Percentiles rank a stretch among this genome's conserved stretches.
These are phyloP conservation scores for Apodemus agrarius DNA, from an alignment of 2,797 vertebrate genomes.

Conservation along the genomic window DNA sequence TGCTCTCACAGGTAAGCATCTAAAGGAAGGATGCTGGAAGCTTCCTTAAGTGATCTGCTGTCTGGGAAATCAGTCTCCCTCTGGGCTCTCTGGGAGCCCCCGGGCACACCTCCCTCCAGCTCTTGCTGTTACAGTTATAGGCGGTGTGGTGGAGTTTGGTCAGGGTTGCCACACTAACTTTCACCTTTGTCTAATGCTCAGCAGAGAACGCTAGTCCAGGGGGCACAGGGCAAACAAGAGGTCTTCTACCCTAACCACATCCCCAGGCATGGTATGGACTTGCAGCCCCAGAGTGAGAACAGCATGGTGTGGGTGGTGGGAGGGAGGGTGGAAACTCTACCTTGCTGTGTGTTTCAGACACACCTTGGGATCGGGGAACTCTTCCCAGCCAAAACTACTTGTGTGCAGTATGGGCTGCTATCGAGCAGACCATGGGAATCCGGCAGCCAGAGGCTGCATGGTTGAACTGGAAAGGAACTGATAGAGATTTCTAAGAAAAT, in stretches of 20 bases:
- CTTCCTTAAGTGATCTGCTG: not conserved
- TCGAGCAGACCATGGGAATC: not conserved
- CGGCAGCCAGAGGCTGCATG: rapidly evolving
- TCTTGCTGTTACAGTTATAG: too few relatives aligned
- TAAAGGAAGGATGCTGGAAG: not conserved
- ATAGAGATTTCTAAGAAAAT: not conserved
- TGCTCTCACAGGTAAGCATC: not conserved
- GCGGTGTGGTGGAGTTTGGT: not conserved
- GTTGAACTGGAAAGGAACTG: not conserved
- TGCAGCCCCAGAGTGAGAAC: not conserved
- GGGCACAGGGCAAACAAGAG: not conserved
- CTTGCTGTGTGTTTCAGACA: not conserved
- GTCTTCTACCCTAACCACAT: not conserved
- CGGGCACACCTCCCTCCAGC: too few relatives aligned
- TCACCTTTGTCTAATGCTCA: not conserved
- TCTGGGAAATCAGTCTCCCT: not conserved
- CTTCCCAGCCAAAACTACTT: not conserved
- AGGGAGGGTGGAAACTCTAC: not conserved
- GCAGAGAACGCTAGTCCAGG: not conserved
- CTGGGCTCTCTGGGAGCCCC: not conserved
- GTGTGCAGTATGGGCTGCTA: not conserved
- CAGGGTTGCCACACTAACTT: not conserved
- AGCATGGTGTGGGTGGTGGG: not conserved
- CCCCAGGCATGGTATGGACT: not conserved
- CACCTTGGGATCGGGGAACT: not conserved